Percentiles rank a stretch among this genome's conserved stretches.
These are phyloP conservation scores for Nyctibius grandis DNA, from an alignment of 2,797 vertebrate species.

Conservation along the genomic window DNA sequence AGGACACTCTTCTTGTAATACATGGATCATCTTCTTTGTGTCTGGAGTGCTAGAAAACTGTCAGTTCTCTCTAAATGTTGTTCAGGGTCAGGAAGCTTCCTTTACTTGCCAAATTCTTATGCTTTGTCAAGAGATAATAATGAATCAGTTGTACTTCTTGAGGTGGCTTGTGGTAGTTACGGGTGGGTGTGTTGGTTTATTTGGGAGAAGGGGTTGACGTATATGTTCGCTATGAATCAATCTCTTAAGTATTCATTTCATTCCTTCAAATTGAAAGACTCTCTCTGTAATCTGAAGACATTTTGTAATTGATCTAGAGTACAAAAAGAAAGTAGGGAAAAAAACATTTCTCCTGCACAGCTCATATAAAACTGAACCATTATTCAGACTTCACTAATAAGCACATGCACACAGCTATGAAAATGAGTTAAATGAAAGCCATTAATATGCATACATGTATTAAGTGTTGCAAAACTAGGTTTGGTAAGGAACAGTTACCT, in stretches of 20 bases:
- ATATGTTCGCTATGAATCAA: background rate
- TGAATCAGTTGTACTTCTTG: background rate
- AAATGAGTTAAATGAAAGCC: constrained; percentile 24
- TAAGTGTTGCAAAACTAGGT: constrained; percentile 31
- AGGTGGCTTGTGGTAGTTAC: background rate
- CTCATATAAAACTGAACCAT: background rate
- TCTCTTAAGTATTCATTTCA: background rate
- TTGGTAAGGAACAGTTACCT: constrained; percentile 24
- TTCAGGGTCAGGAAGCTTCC: background rate
- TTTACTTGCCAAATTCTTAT: background rate
- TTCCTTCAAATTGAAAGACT: background rate
- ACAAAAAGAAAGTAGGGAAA: background rate
- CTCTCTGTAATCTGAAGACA: background rate
- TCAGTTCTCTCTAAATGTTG: background rate
- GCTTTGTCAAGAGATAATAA: background rate
- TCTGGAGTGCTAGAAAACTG: background rate
- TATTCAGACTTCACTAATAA: constrained; percentile 23
- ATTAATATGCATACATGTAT: constrained; percentile 18
- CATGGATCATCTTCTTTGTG: background rate
- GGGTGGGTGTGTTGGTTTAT: background rate
- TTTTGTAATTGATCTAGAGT: background rate
- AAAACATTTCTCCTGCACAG: background rate
- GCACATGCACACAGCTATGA: background rate
- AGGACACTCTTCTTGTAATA: background rate
- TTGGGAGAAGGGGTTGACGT: background rate